phyloP scores from a whole-genome alignment of 2,888 invertebrate species.

The Augochlorella aurata region DNA sequence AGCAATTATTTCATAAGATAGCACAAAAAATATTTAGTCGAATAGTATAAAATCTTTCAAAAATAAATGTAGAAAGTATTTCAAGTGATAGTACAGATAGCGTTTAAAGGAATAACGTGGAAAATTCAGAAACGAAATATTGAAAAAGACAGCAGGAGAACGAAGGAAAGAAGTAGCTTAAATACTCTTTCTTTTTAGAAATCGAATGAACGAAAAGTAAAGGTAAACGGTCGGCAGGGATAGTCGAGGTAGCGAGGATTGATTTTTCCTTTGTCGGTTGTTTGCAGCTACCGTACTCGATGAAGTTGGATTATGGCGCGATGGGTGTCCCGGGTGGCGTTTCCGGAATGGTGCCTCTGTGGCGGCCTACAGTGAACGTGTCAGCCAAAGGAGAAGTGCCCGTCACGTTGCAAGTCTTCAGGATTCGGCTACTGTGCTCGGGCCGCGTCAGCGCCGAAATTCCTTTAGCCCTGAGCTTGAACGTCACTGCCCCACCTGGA shows the following conservation, averaged over 20 bases:
- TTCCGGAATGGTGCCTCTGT: conserved; percentile 84
- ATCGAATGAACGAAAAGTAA: not conserved
- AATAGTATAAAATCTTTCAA: too few species aligned
- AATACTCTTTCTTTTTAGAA: not conserved
- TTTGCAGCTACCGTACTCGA: conserved; percentile 88
- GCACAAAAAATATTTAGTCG: too few species aligned
- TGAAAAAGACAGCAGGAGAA: too few species aligned
- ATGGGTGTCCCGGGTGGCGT: conserved; percentile 79
- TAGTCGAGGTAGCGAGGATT: not conserved
- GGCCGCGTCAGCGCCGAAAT: conserved; percentile 92
- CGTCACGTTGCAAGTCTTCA: conserved; percentile 88
- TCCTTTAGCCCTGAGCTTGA: conserved; percentile 90
- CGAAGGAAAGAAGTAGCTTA: too few species aligned
- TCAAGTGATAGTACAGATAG: too few species aligned
- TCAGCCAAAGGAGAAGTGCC: conserved; percentile 91
- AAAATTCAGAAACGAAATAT: too few species aligned
- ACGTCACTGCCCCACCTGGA: conserved; percentile 89
- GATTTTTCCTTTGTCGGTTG: conserved; percentile 6
- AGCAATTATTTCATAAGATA: too few species aligned
- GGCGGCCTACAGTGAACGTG: conserved; percentile 92
- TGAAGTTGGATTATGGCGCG: conserved; percentile 90
- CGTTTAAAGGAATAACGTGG: too few species aligned
- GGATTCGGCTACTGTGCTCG: conserved; percentile 92
- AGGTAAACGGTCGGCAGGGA: not conserved
- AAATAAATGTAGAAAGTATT: too few species aligned